Conservation (phyloP, 2,113 vertebrate genomes). For the Ochotona princeps region DNA sequence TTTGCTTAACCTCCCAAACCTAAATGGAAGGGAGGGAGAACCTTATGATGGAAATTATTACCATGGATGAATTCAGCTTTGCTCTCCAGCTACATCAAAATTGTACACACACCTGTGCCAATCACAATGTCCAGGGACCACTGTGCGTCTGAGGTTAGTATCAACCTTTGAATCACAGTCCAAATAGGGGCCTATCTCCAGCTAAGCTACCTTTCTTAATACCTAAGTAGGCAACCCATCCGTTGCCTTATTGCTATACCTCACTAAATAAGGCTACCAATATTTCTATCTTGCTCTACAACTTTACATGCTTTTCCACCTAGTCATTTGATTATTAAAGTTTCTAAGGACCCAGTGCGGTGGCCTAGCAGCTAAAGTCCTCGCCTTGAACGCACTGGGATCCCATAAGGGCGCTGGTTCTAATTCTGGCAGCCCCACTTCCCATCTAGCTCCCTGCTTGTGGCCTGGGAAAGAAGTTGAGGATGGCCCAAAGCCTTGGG, state of each 20-base stretch:
- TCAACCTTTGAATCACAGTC: not conserved
- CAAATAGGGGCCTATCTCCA: not conserved
- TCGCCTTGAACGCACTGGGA: no score
- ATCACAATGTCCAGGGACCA: not conserved
- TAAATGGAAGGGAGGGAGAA: not conserved
- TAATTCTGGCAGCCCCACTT: no score
- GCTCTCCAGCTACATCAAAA: conserved; percentile 14
- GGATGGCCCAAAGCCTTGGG: no score
- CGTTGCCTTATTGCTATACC: not conserved
- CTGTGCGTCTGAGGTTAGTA: not conserved
- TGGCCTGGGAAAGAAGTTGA: no score
- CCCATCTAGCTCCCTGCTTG: no score
- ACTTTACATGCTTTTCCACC: not conserved
- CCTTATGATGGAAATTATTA: not conserved
- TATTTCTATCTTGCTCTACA: not conserved
- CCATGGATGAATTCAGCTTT: not conserved
- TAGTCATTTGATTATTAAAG: not conserved
- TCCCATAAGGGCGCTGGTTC: no score
- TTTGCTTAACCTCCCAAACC: conserved; percentile 10
- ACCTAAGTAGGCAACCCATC: not conserved
- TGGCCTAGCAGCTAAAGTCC: no score
- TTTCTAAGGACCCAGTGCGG: not conserved
- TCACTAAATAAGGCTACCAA: not conserved
- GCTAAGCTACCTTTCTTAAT: not conserved
- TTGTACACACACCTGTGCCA: not conserved